Conservation (phyloP, 2,797 vertebrate species). For the Kryptopterus vitreolus region DNA sequence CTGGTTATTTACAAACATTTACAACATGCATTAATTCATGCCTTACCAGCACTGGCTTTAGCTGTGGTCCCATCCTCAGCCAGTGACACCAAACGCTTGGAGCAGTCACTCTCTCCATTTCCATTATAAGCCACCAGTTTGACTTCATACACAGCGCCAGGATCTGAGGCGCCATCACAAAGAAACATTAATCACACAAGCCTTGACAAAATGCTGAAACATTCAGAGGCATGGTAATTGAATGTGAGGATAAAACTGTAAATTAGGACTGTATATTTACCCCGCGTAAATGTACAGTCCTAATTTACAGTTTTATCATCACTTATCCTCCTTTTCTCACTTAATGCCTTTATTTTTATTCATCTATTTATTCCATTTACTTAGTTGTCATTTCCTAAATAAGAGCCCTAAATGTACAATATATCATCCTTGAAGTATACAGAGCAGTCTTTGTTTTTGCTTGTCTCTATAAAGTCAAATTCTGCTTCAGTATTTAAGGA, state of each 20-base stretch:
- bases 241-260: constrained; percentile 12
- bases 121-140: constrained; percentile 76
- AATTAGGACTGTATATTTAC: neutral
- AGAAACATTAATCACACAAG: constrained; percentile 1
- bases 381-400: neutral
- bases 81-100: constrained; percentile 72
- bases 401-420: neutral
- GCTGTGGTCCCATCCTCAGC: constrained; percentile 64
- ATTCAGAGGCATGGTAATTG: constrained; percentile 9
- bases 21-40: neutral
- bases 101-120: constrained; percentile 73
- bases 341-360: neutral
- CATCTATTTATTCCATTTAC: neutral
- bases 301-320: too few relatives aligned
- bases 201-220: neutral
- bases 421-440: too few relatives aligned
- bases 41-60: constrained; percentile 65
- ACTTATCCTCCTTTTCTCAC: too few relatives aligned
- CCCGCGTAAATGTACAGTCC: too few relatives aligned
- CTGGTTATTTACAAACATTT: neutral
- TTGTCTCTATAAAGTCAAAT: neutral
- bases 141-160: constrained; percentile 70
- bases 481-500: neutral
- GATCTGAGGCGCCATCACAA: constrained; percentile 62
- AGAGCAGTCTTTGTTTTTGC: neutral